These are phyloP conservation scores for Solea senegalensis DNA, from an alignment of 2,113 vertebrate genomes.

Conservation along the genomic window DNA sequence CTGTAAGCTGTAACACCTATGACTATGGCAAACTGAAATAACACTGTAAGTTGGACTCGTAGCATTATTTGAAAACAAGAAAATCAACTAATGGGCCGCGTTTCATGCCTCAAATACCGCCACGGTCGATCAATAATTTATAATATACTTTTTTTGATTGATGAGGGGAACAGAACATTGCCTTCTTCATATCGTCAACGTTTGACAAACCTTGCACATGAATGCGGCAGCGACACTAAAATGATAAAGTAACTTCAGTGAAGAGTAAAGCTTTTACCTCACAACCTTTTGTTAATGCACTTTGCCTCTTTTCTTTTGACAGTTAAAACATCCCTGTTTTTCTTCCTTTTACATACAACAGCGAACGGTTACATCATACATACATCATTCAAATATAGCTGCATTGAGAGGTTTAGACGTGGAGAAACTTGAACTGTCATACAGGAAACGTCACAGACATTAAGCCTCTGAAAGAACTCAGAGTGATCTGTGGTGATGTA, in stretches of 20 bases:
- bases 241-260: slow-evolving; percentile 34
- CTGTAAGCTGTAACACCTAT: too few species aligned
- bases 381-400: not conserved
- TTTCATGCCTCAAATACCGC: too few species aligned
- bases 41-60: too few species aligned
- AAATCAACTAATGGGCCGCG: too few species aligned
- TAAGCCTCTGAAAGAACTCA: too few species aligned
- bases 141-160: too few species aligned
- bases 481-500: not conserved
- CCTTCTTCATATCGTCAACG: slow-evolving; percentile 16
- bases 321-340: not conserved
- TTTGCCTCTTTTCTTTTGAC: not conserved
- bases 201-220: slow-evolving; percentile 15
- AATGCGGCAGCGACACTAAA: slow-evolving; percentile 21
- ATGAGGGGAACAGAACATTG: not conserved
- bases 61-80: too few species aligned
- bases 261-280: slow-evolving; percentile 24
- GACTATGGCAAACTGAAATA: too few species aligned
- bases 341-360: not conserved
- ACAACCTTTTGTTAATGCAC: slow-evolving; percentile 17
- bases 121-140: too few species aligned
- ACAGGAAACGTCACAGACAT: too few species aligned
- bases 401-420: not conserved
- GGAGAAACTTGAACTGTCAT: not conserved
- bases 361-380: slow-evolving; percentile 25